Base-by-base conservation (phyloP, 2,113 vertebrate species). In the Cranoglanis bouderius region DNA sequence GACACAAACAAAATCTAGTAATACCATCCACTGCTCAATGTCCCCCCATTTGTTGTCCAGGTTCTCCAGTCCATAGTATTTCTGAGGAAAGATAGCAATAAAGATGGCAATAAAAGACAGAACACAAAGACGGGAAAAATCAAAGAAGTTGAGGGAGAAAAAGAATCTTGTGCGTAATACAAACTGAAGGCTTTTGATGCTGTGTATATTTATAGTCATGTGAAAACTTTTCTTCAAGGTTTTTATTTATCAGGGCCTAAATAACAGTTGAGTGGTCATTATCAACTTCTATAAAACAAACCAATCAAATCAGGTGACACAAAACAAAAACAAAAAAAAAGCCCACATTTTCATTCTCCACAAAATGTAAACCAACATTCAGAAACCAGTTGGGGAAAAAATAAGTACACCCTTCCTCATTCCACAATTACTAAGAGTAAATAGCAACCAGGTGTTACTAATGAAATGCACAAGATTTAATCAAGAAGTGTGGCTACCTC, bases 11-110 rank as follows among this genome's bases (percentile, higher is more conserved):
- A 32, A 84, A 61, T 85, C 59, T 75, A 9, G 93, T 89, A 89
- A 94, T 99, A 99, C 98, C 98, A 99, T 99, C 98, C 98, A 99
- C 55, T 98, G 98, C 91, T 99, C 98, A 96, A 99, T 99, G 96
- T 98, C 97, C 81, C 97, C 97, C 97, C 97, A 99, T 92, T 97
- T 98, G 94, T 94, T 94, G 92, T 99, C 97, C 94, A 94, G 93
- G 94, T 94, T 94, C 92, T 99, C 98, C 94, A 95, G 93, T 94
- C 98, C 98, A 92, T 97, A 99, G 94, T 99, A 99, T 93, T 99
- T 99, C 98, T 99, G 93, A 94, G 93, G 84, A 84, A 87, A 72
- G 82, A 49, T n/a, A n/a, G n/a, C n/a, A n/a, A 46, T 84, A 46
- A 29, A 81, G 5, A 81, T 32, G 46, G 46, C 6, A 51, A 80